These are phyloP conservation scores for Micromesistius poutassou DNA, from an alignment of 2,797 vertebrate genomes.

Conservation along the genomic window DNA sequence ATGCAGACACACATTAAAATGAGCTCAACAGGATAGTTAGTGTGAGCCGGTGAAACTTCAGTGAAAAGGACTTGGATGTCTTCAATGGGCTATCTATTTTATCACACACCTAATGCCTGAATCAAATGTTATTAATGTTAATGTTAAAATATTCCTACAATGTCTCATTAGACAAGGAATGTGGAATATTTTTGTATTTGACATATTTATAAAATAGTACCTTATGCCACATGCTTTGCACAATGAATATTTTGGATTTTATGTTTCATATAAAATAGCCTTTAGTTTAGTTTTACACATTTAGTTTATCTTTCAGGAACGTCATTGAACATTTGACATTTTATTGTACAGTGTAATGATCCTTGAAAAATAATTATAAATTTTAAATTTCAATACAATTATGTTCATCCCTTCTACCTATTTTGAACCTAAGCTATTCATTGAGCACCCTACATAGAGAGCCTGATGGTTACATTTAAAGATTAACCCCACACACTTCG, in stretches of 20 bases:
- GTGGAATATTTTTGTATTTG: background rate
- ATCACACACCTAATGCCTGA: background rate
- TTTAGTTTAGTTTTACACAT: background rate
- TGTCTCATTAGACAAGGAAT: background rate
- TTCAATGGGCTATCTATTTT: background rate
- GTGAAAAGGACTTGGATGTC: background rate
- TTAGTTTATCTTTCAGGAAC: background rate
- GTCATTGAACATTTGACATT: background rate
- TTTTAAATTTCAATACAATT: background rate
- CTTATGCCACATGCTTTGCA: background rate
- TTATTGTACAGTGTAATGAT: background rate
- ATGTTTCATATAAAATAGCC: background rate
- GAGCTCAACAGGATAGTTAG: background rate
- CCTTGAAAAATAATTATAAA: background rate
- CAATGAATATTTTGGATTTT: background rate
- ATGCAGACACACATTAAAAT: background rate
- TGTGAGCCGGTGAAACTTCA: background rate
- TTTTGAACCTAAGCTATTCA: background rate
- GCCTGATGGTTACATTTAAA: conserved; percentile 14
- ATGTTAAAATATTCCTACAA: background rate
- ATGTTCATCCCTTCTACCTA: background rate
- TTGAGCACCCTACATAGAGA: conserved; percentile 18
- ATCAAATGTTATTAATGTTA: background rate
- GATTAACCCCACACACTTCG: conserved; percentile 44
- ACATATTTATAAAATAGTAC: background rate